Conservation (phyloP, 2,888 invertebrate genomes). For the Harpalus rufipes region DNA sequence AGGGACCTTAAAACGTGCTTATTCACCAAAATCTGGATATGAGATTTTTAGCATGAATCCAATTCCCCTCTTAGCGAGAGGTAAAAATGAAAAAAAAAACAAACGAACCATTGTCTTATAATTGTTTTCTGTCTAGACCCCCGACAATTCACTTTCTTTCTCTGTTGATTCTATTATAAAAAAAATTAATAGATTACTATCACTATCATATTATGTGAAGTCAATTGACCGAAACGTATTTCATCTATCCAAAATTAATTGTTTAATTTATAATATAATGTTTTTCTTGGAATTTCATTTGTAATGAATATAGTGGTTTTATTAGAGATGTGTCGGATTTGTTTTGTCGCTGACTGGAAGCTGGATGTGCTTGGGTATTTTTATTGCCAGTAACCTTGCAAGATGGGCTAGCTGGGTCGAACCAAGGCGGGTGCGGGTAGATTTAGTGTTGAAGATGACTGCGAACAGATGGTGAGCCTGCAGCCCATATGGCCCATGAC, state of each 20-base stretch:
- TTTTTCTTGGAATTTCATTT: not conserved
- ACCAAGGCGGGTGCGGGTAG: constrained; percentile 28
- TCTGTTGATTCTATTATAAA: not conserved
- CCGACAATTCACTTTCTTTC: too few relatives aligned
- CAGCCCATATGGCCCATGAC: constrained; percentile 62
- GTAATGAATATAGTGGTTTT: not conserved
- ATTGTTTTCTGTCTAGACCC: too few relatives aligned
- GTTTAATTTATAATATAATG: not conserved
- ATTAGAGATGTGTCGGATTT: not conserved
- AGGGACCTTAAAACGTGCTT: too few relatives aligned
- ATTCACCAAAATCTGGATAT: too few relatives aligned
- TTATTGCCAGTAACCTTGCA: constrained; percentile 35
- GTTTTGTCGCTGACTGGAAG: not conserved
- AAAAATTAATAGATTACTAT: not conserved
- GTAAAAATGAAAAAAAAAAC: too few relatives aligned
- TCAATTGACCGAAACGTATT: not conserved
- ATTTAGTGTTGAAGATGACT: constrained; percentile 42
- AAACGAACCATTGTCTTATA: too few relatives aligned
- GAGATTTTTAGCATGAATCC: too few relatives aligned
- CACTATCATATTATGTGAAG: not conserved
- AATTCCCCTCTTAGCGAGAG: too few relatives aligned
- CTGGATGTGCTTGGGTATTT: not conserved
- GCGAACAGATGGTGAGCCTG: constrained; percentile 59
- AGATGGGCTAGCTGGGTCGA: not conserved
- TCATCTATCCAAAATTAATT: not conserved